phyloP scores from a whole-genome alignment of 2,113 vertebrate genomes.

The Ptilonorhynchus violaceus region DNA sequence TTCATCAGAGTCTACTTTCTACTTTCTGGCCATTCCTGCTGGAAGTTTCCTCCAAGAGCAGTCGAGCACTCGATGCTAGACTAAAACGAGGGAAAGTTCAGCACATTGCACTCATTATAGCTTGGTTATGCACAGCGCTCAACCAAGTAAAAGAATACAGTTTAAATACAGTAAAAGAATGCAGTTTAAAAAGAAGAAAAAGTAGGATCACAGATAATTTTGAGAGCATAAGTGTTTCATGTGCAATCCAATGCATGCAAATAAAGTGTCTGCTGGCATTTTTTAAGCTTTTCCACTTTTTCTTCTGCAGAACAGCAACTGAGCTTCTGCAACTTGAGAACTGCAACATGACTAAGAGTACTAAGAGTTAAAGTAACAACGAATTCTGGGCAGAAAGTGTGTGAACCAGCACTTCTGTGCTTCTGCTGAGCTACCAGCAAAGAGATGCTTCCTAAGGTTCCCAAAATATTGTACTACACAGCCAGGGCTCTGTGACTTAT shows the following conservation, averaged over 20 bases:
- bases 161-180: not conserved
- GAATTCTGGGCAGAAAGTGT: not conserved
- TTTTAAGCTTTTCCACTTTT: not conserved
- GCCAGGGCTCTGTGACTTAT: not conserved
- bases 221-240: not conserved
- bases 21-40: not conserved
- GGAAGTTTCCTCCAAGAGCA: not conserved
- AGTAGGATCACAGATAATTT: not conserved
- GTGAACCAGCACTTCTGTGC: not conserved
- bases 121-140: not conserved
- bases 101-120: fast-evolving
- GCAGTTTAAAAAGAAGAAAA: not conserved
- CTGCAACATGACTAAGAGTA: not conserved
- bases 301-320: not conserved
- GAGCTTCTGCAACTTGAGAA: no score
- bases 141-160: not conserved
- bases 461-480: not conserved
- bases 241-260: not conserved
- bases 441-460: not conserved
- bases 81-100: not conserved
- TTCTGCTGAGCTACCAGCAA: not conserved
- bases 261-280: not conserved
- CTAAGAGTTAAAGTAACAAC: not conserved
- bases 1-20: not conserved
- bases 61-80: not conserved